Conservation (phyloP, 2,113 vertebrate genomes). For the Daubentonia madagascariensis region DNA sequence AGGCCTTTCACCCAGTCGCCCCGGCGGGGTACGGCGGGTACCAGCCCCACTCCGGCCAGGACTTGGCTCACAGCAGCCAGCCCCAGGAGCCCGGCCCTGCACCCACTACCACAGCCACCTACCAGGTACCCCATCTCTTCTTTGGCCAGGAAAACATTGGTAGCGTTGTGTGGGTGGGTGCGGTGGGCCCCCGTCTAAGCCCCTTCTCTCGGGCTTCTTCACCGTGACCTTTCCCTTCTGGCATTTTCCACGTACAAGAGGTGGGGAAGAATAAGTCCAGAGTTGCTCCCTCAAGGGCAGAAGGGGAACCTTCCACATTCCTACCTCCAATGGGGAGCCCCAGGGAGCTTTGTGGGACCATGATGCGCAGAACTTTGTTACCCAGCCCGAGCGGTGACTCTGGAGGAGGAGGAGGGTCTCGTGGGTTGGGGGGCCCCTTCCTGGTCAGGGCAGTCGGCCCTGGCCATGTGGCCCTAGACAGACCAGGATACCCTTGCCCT, state of each 20-base stretch:
- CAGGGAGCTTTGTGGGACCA: neutral
- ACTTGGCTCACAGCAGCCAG: conserved; percentile 74
- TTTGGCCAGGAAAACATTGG: neutral
- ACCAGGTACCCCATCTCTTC: conserved; percentile 79
- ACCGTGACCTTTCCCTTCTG: neutral
- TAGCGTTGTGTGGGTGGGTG: accelerated
- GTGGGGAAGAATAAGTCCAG: neutral
- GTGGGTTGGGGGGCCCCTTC: neutral
- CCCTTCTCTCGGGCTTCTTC: neutral
- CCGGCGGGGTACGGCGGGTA: conserved; percentile 75
- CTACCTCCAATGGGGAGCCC: neutral
- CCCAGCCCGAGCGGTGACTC: neutral
- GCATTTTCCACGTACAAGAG: neutral
- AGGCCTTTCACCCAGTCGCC: conserved; percentile 79
- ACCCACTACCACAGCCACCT: conserved; percentile 80
- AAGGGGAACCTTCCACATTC: too few relatives aligned
- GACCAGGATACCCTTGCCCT: neutral
- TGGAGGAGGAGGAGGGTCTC: neutral
- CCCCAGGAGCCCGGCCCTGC: conserved; percentile 71
- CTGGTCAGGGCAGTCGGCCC: neutral
- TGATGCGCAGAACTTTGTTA: neutral
- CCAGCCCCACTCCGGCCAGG: conserved; percentile 79
- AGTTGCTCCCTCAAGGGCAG: neutral
- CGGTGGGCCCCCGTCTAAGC: neutral
- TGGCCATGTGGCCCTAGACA: neutral